Conservation (phyloP, 2,113 vertebrate species). For the Myiagra hebetior region DNA sequence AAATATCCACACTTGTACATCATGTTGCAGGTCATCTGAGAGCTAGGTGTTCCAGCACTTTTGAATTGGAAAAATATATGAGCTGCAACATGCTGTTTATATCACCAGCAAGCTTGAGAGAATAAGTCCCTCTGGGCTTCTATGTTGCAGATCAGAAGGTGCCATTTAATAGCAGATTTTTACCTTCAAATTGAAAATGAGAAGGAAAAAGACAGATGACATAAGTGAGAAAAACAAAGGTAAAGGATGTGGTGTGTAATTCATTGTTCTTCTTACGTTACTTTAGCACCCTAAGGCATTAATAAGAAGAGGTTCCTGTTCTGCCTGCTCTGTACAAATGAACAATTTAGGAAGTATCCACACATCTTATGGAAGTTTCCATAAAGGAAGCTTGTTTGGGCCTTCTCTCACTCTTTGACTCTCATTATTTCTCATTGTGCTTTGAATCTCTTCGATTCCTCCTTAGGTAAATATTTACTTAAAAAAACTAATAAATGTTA, state of each 20-base stretch:
- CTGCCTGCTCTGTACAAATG: neutral
- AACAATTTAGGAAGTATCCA: neutral
- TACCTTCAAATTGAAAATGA: neutral
- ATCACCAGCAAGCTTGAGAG: neutral
- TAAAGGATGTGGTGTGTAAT: neutral
- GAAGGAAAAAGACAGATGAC: neutral
- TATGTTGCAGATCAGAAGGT: neutral
- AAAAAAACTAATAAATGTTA: neutral
- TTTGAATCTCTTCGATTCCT: neutral
- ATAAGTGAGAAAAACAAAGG: neutral
- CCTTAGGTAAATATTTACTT: neutral
- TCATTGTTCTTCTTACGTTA: neutral
- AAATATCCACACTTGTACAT: neutral
- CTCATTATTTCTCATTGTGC: neutral
- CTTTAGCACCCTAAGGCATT: neutral
- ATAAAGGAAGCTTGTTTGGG: neutral
- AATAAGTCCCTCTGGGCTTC: neutral
- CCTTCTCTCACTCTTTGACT: neutral
- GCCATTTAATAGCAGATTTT: neutral
- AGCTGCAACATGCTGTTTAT: neutral
- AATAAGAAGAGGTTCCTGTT: neutral
- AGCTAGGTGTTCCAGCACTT: neutral
- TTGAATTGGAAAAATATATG: constrained; percentile 1
- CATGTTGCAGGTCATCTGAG: neutral
- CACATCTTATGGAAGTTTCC: neutral